phyloP scores from a whole-genome alignment of 2,797 vertebrate species.

The Tenualosa thibaudeaui region DNA sequence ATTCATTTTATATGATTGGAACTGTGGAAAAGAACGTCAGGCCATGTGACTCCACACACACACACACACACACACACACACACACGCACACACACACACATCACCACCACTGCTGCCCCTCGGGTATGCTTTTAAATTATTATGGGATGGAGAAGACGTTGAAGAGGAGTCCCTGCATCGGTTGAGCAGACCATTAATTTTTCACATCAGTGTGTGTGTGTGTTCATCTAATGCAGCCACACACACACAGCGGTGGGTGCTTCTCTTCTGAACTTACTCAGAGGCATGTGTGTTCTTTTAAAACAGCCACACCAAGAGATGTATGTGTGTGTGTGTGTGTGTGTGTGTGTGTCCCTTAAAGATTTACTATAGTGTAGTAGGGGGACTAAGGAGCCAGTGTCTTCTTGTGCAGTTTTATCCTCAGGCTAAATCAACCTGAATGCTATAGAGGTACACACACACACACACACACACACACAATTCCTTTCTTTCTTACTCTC shows the following conservation, averaged over 20 bases:
- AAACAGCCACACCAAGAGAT: neutral
- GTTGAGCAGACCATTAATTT: neutral
- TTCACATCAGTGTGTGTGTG: neutral
- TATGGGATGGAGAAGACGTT: neutral
- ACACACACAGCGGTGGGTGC: too few relatives aligned
- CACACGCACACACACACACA: neutral
- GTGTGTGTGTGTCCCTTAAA: neutral
- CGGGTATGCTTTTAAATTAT: neutral
- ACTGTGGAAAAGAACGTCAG: neutral
- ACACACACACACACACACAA: neutral
- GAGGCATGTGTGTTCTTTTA: neutral
- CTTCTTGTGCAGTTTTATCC: neutral
- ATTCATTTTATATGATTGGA: neutral
- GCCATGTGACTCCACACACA: neutral
- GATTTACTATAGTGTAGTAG: too few relatives aligned
- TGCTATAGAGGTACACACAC: neutral
- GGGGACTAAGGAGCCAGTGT: neutral
- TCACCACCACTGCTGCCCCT: neutral
- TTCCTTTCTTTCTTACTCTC: too few relatives aligned
- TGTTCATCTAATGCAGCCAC: neutral
- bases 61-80: constrained; percentile 1
- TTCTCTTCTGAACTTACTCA: too few relatives aligned
- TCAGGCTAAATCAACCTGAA: too few relatives aligned
- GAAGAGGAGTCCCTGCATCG: neutral
- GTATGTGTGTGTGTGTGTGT: constrained; percentile 14